Conservation (phyloP, 2,113 vertebrate genomes). For the Genyomyrus donnyi region DNA sequence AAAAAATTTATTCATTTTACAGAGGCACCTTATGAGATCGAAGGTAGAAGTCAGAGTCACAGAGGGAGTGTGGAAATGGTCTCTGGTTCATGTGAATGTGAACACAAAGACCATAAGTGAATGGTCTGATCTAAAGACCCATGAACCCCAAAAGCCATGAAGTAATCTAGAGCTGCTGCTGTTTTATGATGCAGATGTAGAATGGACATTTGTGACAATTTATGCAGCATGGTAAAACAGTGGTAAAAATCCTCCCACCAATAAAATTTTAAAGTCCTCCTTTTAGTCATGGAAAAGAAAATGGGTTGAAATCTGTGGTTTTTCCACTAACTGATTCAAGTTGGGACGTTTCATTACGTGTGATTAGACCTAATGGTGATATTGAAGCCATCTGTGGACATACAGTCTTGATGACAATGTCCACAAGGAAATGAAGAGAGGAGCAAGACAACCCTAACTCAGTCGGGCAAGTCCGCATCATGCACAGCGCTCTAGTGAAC, state of each 20-base stretch:
- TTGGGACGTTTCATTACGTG: slow-evolving; percentile 14
- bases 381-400: slow-evolving; percentile 11
- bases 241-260: slow-evolving; percentile 26
- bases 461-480: not conserved
- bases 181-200: slow-evolving; percentile 18
- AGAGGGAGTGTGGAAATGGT: not conserved
- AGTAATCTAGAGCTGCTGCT: slow-evolving; percentile 15
- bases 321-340: slow-evolving; percentile 26
- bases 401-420: not conserved
- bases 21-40: not conserved
- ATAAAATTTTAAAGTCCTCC: slow-evolving; percentile 25
- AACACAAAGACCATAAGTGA: not conserved
- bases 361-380: slow-evolving; percentile 16
- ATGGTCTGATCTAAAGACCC: not conserved
- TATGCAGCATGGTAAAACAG: slow-evolving; percentile 23
- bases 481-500: not conserved
- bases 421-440: not conserved
- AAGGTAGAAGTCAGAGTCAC: not conserved
- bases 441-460: not conserved
- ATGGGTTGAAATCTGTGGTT: slow-evolving; percentile 28
- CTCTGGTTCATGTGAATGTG: not conserved
- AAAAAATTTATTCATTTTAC: not conserved
- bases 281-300: slow-evolving; percentile 35
- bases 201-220: slow-evolving; percentile 28
- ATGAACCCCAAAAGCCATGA: slow-evolving; percentile 16